Percentiles rank a stretch among this genome's conserved stretches.
These are phyloP conservation scores for Xiphydria camelus DNA, from an alignment of 2,888 invertebrate species.

Conservation along the genomic window DNA sequence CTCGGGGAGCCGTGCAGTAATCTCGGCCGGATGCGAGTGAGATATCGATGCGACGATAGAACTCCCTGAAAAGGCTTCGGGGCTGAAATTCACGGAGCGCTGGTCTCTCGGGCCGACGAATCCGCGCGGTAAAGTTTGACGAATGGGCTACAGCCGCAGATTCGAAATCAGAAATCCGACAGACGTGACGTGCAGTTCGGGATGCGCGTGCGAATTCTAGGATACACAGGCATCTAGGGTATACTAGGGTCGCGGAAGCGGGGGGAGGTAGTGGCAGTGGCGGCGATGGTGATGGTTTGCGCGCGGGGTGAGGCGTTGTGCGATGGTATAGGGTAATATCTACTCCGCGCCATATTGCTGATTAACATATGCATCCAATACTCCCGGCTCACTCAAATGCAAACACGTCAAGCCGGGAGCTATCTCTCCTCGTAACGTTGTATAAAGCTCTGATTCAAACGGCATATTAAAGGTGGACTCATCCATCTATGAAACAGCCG, in stretches of 20 bases:
- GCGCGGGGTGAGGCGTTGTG: conserved; percentile 3
- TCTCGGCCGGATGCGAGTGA: not conserved
- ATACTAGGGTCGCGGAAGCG: conserved; percentile 21
- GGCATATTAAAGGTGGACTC: conserved; percentile 51
- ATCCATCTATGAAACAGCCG: conserved; percentile 38
- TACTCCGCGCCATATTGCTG: conserved; percentile 48
- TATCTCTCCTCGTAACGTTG: conserved; percentile 42
- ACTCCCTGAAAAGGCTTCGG: too few species aligned
- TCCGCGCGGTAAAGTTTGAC: conserved; percentile 27
- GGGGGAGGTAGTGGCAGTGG: conserved; percentile 22
- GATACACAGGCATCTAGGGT: conserved; percentile 13
- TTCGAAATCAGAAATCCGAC: conserved; percentile 34
- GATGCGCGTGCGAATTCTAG: conserved; percentile 21
- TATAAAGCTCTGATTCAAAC: conserved; percentile 51
- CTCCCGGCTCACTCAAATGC: conserved; percentile 44
- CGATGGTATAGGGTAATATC: conserved; percentile 41
- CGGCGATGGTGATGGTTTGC: conserved; percentile 13
- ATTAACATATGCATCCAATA: conserved; percentile 54
- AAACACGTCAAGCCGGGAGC: conserved; percentile 49
- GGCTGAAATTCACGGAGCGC: conserved; percentile 3
- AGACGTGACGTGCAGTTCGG: conserved; percentile 23
- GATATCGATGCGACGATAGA: too few species aligned
- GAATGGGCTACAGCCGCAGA: conserved; percentile 22
- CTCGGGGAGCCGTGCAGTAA: not conserved
- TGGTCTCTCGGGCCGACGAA: too few species aligned